These are phyloP conservation scores for Cephus rjabovi DNA, from an alignment of 2,888 invertebrate genomes.

Conservation along the genomic window DNA sequence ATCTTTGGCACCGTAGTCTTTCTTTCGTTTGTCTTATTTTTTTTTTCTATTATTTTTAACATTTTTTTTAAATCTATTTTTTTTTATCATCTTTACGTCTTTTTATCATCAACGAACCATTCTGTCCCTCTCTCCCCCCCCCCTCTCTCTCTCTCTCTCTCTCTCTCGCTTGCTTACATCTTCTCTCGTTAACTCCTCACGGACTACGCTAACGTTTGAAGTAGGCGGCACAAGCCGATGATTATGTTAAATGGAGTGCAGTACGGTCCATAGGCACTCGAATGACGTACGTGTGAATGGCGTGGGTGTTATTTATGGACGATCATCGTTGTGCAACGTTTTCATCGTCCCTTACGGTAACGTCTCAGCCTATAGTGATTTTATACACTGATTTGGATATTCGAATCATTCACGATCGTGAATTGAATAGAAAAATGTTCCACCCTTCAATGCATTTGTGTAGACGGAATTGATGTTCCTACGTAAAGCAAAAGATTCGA, in stretches of 20 bases:
- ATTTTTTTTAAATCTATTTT: background rate
- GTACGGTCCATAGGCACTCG: background rate
- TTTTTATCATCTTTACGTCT: background rate
- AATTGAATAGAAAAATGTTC: background rate
- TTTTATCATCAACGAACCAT: background rate
- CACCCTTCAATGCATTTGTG: background rate
- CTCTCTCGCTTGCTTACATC: slow-evolving; percentile 10
- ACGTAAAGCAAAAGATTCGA: background rate
- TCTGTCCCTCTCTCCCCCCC: background rate
- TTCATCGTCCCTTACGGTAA: background rate
- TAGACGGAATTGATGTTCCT: background rate
- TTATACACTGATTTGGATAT: background rate
- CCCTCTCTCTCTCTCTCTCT: background rate
- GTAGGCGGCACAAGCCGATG: slow-evolving; percentile 30
- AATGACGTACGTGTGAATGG: background rate
- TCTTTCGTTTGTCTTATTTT: background rate
- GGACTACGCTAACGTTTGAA: slow-evolving; percentile 22
- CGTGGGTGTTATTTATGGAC: background rate
- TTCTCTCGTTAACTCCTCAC: slow-evolving; percentile 14
- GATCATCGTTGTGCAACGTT: background rate
- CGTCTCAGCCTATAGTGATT: background rate
- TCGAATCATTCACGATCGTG: background rate
- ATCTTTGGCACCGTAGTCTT: background rate
- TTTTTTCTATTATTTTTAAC: background rate
- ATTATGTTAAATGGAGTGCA: slow-evolving; percentile 31